These are phyloP conservation scores for Corythoichthys haematopterus DNA, from an alignment of 2,113 vertebrate genomes.

Conservation along the genomic window DNA sequence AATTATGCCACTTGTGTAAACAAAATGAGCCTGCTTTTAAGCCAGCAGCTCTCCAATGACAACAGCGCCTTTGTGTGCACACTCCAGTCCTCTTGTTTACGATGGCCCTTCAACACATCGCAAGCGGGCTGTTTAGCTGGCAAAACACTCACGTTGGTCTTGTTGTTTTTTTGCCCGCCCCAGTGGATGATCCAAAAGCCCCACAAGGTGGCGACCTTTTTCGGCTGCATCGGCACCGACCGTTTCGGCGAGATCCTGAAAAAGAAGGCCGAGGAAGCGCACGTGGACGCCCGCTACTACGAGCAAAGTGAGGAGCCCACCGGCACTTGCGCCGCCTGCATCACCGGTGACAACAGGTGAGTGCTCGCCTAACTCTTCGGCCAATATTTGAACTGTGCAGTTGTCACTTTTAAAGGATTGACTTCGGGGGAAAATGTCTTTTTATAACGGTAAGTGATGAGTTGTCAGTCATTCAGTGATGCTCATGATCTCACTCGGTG, in stretches of 20 bases:
- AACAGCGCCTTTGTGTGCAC: conserved; percentile 57
- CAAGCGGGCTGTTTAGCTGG: conserved; percentile 59
- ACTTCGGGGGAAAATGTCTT: not conserved
- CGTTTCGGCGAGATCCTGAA: conserved; percentile 92
- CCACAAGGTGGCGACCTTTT: conserved; percentile 91
- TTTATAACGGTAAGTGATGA: conserved; percentile 4
- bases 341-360: conserved; percentile 93
- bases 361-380: not conserved
- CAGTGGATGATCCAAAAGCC: conserved; percentile 98
- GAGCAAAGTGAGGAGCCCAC: conserved; percentile 89
- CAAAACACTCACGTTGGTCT: conserved; percentile 43
- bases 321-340: conserved; percentile 95
- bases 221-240: conserved; percentile 93
- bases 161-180: conserved; percentile 25
- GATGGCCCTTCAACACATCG: conserved; percentile 58
- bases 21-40: conserved; percentile 68
- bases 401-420: not conserved
- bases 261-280: conserved; percentile 86
- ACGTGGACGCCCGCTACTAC: conserved; percentile 92
- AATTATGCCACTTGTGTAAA: conserved; percentile 64
- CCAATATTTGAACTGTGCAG: too few relatives aligned
- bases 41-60: conserved; percentile 49
- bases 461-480: conserved; percentile 61
- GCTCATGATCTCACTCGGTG: conserved; percentile 37
- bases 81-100: conserved; percentile 58